Evolutionary conservation across 1,140 invertebrate species (phyloP), one percentile per base, ranked within the genome.

Genomic region (Diachasma alloeum): DNA sequence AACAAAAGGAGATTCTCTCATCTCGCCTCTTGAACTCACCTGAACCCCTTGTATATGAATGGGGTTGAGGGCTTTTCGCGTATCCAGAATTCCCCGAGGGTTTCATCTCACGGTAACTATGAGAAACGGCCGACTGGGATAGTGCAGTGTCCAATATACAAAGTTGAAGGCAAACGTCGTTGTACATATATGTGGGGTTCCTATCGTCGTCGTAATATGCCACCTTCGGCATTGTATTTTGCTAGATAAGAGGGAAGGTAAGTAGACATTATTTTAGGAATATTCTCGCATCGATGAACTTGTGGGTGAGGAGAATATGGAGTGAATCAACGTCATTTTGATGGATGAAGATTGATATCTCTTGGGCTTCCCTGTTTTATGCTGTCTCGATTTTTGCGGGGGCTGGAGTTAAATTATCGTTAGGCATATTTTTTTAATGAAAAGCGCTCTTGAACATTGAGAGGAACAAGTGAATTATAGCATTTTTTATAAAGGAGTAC

Each of bases 101-200:
- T 59, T 17, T 59, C 53, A 26, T 59, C 19, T 26, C 53, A 24
- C 11, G 53, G 10, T 59, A 59, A 59, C 53, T 59, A 59, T 59
- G 53, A 59, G 53, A 59, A 59, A 59, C 19, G 53, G 53, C 53
- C 53, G n/a, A 4, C 17, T 59, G 22, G 17, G 53, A 59, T 59
- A 59, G 53, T 59, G 53, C 53, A 59, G 17, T 59, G 53, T 19
- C 53, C 53, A 59, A 59, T 59, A 59, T 59, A 59, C 53, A 59
- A 59, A 59, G 53, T 59, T 59, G 53, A 59, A 59, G 22, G 53
- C 17, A 59, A 59, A 19, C 19, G 44, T n/a, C n/a, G n/a, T n/a
- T n/a, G n/a, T n/a, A 59, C 22, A 59, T 11, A 59, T 19, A 19
- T 59, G 2, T 11, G n/a, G 53, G 17, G 4, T 26, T 26, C n/a